Base-by-base conservation (phyloP, 2,888 invertebrate species). In the Chalcis sispes region DNA sequence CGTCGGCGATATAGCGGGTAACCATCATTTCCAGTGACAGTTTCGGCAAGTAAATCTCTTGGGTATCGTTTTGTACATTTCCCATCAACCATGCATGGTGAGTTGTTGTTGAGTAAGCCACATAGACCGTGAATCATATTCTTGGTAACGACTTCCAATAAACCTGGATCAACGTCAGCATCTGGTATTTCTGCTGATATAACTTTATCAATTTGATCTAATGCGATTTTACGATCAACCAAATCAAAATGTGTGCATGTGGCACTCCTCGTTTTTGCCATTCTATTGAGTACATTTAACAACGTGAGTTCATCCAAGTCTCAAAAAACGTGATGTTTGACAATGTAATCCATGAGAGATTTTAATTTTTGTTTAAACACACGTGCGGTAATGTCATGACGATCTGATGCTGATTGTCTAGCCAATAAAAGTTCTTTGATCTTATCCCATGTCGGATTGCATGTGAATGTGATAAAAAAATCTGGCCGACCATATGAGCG, bases 71-170 rank as follows among this genome's bases (percentile, higher is more conserved):
- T 85, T 85, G 80, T 77, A 42, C 83, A 84, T 79, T 82, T 81
- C 27, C 79, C 79, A 67, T 80, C 52, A n/a, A 73, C 32, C 40
- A 40, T 20, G 72, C 79, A 81, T 80, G 81, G 81, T n/a, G n/a
- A n/a, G n/a, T n/a, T n/a, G n/a, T n/a, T n/a, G n/a, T n/a, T n/a
- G n/a, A n/a, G n/a, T 58, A 72, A 61, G 7, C 85, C 84, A 78
- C 86, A 87, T 72, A 86, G 84, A 65, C 86, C 85, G 81, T 89
- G 85, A 70, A 86, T 82, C 86, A 89, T 87, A 71, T 83, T 79
- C 54, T 80, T 80, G 36, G 70, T 82, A 0, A 89, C 82, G 29
- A 86, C 40, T 15, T 46, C n/a, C 70, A 20, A 20, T 23, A 52
- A 52, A 23, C 2, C 3, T 23, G 20, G 20, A 23, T 18, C 4